Evolutionary conservation across 1,140 invertebrate species (phyloP).

Genomic region (Dryas iulia): DNA sequence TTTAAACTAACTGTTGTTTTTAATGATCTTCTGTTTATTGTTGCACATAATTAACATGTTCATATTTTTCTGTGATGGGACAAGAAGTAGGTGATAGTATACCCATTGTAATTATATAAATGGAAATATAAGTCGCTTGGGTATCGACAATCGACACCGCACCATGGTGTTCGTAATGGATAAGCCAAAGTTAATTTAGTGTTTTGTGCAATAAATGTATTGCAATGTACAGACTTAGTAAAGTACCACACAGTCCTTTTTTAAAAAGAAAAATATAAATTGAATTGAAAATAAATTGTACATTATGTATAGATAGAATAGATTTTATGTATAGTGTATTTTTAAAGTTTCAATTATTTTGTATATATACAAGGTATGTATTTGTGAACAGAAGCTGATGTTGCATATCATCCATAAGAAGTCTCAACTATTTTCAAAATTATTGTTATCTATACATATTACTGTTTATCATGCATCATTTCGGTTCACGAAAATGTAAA

Average conservation of each 20-base stretch:
- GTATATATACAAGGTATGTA: slow-evolving; percentile 46
- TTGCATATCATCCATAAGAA: slow-evolving; percentile 56
- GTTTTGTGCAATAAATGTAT: slow-evolving; percentile 75
- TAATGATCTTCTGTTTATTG: slow-evolving; percentile 11
- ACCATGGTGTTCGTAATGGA: slow-evolving; percentile 59
- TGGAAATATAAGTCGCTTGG: slow-evolving; percentile 42
- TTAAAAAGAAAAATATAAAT: slow-evolving; percentile 48
- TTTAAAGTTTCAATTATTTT: slow-evolving; percentile 56
- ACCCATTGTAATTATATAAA: slow-evolving; percentile 33
- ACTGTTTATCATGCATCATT: slow-evolving; percentile 27
- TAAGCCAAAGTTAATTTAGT: slow-evolving; percentile 79
- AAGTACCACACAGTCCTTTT: slow-evolving; percentile 46
- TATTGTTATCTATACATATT: slow-evolving; percentile 30
- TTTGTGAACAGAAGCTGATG: slow-evolving; percentile 46
- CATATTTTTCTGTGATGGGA: slow-evolving; percentile 48
- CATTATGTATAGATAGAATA: slow-evolving; percentile 69
- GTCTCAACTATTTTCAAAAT: slow-evolving; percentile 43
- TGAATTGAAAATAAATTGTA: slow-evolving; percentile 56
- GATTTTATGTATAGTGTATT: slow-evolving; percentile 65
- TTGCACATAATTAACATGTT: slow-evolving; percentile 26
- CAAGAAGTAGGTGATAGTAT: slow-evolving; percentile 41
- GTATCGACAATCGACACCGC: slow-evolving; percentile 53
- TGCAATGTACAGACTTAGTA: slow-evolving; percentile 74
- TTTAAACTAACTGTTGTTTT: slow-evolving; percentile 9
- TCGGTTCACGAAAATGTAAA: slow-evolving; percentile 34